Percentiles rank a stretch among this genome's conserved stretches.
phyloP scores from a whole-genome alignment of 2,888 invertebrate genomes.

The Melieria picta region DNA sequence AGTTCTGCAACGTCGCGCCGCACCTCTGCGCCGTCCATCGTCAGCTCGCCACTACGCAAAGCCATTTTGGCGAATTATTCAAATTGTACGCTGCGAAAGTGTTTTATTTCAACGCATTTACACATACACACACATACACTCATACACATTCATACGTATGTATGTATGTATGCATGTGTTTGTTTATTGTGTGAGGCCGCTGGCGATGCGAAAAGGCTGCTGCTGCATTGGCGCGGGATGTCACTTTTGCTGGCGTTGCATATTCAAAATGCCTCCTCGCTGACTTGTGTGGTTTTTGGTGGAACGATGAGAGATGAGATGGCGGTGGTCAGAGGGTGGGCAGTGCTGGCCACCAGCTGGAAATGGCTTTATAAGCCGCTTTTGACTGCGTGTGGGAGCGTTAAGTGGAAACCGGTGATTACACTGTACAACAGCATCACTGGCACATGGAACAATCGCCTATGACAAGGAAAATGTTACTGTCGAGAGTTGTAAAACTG shows the following conservation, averaged over 20 bases:
- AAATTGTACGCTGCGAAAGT: conserved; percentile 19
- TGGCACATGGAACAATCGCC: too few relatives aligned
- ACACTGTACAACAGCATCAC: too few relatives aligned
- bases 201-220: not conserved
- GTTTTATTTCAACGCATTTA: not conserved
- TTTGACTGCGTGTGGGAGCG: not conserved
- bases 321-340: too few relatives aligned
- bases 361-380: conserved; percentile 43
- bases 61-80: conserved; percentile 27
- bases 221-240: conserved; percentile 3
- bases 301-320: not conserved
- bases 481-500: too few relatives aligned
- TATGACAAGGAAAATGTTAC: too few relatives aligned
- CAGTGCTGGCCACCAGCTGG: conserved; percentile 5
- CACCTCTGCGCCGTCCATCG: not conserved
- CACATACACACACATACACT: too few relatives aligned
- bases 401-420: not conserved
- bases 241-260: conserved; percentile 8
- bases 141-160: too few relatives aligned
- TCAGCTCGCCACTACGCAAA: not conserved
- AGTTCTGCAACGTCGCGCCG: not conserved
- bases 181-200: not conserved
- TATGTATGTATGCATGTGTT: not conserved
- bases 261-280: conserved; percentile 39
- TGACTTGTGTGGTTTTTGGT: conserved; percentile 32